Conservation (phyloP, 2,113 vertebrate genomes). For the Pagrus major region DNA sequence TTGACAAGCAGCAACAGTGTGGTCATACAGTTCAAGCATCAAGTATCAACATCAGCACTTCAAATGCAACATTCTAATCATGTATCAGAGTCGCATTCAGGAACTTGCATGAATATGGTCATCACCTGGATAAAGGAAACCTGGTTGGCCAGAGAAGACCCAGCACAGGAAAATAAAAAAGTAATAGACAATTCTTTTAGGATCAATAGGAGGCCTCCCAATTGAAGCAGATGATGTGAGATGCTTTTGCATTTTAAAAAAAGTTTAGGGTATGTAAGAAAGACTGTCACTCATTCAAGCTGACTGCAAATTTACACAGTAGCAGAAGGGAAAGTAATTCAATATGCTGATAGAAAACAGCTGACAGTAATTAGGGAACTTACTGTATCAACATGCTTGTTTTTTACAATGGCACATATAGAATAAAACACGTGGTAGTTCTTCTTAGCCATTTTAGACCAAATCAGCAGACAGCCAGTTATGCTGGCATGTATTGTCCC, state of each 20-base stretch:
- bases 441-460: slow-evolving; percentile 1
- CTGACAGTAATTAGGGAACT: slow-evolving; percentile 48
- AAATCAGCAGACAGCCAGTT: not conserved
- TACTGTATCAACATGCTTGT: slow-evolving; percentile 38
- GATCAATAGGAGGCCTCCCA: not conserved
- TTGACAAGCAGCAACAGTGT: not conserved
- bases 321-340: slow-evolving; percentile 40
- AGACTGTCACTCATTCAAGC: slow-evolving; percentile 13
- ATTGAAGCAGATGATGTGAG: not conserved
- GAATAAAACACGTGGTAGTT: slow-evolving; percentile 14
- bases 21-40: not conserved
- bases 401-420: slow-evolving; percentile 35
- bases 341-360: slow-evolving; percentile 58
- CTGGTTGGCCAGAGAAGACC: not conserved
- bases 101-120: not conserved
- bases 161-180: not conserved
- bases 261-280: not conserved
- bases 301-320: slow-evolving; percentile 38
- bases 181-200: not conserved
- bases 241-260: not conserved
- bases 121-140: not conserved
- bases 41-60: not conserved
- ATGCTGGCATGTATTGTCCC: not conserved
- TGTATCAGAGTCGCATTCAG: not conserved
- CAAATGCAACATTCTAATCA: not conserved